These are phyloP conservation scores for Microtus montanus DNA, from an alignment of 2,113 vertebrate species.

Conservation along the genomic window DNA sequence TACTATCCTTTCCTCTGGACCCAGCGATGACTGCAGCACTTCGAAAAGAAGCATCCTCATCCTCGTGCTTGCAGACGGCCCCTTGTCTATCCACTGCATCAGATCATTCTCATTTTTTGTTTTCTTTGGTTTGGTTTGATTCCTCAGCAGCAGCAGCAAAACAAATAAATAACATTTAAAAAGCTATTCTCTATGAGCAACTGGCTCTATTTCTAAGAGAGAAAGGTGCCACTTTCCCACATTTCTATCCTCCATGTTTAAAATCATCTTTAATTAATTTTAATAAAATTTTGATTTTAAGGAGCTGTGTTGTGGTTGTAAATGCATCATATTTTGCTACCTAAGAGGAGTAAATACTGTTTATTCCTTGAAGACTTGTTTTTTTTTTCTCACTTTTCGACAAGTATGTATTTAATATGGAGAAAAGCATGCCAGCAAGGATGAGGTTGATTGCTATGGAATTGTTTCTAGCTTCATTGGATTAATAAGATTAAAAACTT, in stretches of 20 bases:
- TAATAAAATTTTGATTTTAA: slow-evolving; percentile 13
- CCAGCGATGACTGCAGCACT: not conserved
- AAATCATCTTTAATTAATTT: not conserved
- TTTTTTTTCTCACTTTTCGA: not conserved
- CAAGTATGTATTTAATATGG: not conserved
- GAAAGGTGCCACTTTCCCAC: not conserved
- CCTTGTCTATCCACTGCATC: not conserved
- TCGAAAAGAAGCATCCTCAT: slow-evolving; percentile 8
- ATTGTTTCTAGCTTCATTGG: not conserved
- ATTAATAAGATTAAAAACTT: not conserved
- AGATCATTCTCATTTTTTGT: not conserved
- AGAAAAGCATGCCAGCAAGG: not conserved
- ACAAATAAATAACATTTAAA: no score
- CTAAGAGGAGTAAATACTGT: not conserved
- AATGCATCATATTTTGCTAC: not conserved
- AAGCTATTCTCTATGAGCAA: not conserved
- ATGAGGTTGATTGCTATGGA: not conserved
- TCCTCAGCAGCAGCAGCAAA: not conserved
- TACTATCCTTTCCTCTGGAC: not conserved
- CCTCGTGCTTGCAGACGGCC: slow-evolving; percentile 13
- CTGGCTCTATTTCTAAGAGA: slow-evolving; percentile 16
- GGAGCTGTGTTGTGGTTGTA: not conserved
- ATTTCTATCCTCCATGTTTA: not conserved
- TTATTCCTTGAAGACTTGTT: not conserved
- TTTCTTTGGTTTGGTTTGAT: not conserved